These are phyloP conservation scores for Corythucha ciliata DNA, from an alignment of 2,888 invertebrate species.

Conservation along the genomic window DNA sequence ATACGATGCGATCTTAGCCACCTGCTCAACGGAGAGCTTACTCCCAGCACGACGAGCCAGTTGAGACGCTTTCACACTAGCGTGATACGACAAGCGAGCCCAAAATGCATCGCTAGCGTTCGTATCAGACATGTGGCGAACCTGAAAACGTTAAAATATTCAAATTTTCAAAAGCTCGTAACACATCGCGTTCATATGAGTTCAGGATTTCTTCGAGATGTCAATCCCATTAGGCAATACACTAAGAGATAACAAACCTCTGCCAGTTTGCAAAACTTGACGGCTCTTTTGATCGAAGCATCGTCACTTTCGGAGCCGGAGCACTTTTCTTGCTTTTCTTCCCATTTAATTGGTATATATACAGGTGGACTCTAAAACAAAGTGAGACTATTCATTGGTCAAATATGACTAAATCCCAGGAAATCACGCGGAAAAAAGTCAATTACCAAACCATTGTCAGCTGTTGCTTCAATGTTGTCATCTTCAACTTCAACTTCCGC, in stretches of 20 bases:
- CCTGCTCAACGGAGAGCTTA: constrained; percentile 59
- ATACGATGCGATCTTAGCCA: constrained; percentile 72
- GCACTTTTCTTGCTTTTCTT: constrained; percentile 55
- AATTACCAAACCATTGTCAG: too few relatives aligned
- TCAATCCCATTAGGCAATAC: constrained; percentile 1
- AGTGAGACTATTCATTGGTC: constrained; percentile 26
- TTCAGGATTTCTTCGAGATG: neutral
- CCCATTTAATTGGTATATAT: constrained; percentile 77
- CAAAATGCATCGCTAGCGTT: constrained; percentile 88
- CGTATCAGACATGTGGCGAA: constrained; percentile 77
- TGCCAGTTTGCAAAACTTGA: constrained; percentile 83
- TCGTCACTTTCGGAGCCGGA: constrained; percentile 79
- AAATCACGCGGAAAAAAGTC: too few relatives aligned
- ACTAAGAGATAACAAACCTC: too few relatives aligned
- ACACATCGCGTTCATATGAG: constrained; percentile 1
- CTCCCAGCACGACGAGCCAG: constrained; percentile 64
- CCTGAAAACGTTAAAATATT: constrained; percentile 42
- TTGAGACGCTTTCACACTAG: constrained; percentile 75
- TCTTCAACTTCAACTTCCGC: too few relatives aligned
- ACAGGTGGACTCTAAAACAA: constrained; percentile 72
- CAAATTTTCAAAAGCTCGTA: constrained; percentile 8
- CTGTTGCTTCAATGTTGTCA: too few relatives aligned
- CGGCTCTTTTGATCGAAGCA: constrained; percentile 65
- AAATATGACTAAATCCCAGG: too few relatives aligned
- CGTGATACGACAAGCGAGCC: constrained; percentile 89